Conservation (phyloP, 2,888 invertebrate genomes). For the Netelia inedita region DNA sequence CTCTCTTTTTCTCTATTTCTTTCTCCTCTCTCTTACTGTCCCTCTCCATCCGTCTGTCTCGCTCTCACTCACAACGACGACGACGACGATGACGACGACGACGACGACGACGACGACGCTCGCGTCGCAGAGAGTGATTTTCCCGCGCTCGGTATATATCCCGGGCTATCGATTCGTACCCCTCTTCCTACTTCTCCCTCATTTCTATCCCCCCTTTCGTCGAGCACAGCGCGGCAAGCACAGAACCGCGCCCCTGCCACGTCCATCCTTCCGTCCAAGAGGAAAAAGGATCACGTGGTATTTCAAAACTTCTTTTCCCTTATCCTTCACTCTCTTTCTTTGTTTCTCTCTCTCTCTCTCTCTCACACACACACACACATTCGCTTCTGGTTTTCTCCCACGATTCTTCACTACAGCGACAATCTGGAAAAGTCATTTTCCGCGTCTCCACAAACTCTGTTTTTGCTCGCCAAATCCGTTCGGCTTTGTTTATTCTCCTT, state of each 20-base stretch:
- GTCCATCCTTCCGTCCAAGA: conserved; percentile 67
- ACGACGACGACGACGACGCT: conserved; percentile 57
- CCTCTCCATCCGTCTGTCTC: too few relatives aligned
- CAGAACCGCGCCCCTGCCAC: conserved; percentile 66
- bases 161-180: conserved; percentile 69
- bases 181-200: conserved; percentile 29
- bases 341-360: not conserved
- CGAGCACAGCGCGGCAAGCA: conserved; percentile 49
- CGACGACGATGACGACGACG: conserved; percentile 26
- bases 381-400: conserved; percentile 7
- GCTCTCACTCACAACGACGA: too few relatives aligned
- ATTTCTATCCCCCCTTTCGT: conserved; percentile 29
- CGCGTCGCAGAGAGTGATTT: conserved; percentile 69
- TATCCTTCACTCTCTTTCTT: conserved; percentile 37
- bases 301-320: conserved; percentile 65
- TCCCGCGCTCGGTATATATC: conserved; percentile 69
- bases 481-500: conserved; percentile 33
- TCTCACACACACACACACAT: too few relatives aligned
- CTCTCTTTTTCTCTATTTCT: not conserved
- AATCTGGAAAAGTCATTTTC: conserved; percentile 68
- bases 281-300: conserved; percentile 65
- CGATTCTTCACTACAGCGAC: conserved; percentile 23
- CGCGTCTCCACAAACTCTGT: conserved; percentile 47
- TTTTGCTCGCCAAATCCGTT: conserved; percentile 26
- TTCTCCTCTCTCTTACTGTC: too few relatives aligned